Conservation (phyloP, 2,888 invertebrate species). For the Cheilosia variabilis region DNA sequence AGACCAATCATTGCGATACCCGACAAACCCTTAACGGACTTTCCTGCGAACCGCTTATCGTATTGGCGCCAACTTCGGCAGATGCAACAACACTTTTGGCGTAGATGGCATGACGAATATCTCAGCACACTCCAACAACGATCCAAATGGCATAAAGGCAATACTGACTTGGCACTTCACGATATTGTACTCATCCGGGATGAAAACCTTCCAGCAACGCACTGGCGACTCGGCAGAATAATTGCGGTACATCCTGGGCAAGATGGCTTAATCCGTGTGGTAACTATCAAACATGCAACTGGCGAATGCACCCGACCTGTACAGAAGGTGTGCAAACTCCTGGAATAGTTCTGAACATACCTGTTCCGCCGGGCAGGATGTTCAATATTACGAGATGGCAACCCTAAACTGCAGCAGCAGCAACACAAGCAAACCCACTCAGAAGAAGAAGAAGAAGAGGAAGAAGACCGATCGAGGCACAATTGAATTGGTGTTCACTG, state of each 20-base stretch:
- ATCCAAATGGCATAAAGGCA: slow-evolving; percentile 9
- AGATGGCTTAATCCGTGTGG: slow-evolving; percentile 28
- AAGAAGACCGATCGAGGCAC: no score
- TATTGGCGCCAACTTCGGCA: slow-evolving; percentile 14
- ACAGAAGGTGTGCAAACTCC: slow-evolving; percentile 17
- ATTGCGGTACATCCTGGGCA: slow-evolving; percentile 1
- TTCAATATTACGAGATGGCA: no score
- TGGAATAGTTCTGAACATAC: slow-evolving; percentile 13
- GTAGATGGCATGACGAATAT: slow-evolving; percentile 8
- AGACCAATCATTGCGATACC: slow-evolving; percentile 17
- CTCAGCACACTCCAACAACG: slow-evolving; percentile 10
- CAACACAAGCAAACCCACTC: no score
- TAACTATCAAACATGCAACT: slow-evolving; percentile 7
- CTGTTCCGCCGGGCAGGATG: slow-evolving; percentile 19
- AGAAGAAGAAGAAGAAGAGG: no score
- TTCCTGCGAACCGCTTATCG: slow-evolving; percentile 12
- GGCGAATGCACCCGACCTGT: slow-evolving; percentile 21
- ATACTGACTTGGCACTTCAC: neutral
- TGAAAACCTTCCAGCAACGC: slow-evolving; percentile 1
- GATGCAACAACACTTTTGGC: slow-evolving; percentile 29
- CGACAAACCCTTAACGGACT: slow-evolving; percentile 15
- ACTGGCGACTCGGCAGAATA: slow-evolving; percentile 16
- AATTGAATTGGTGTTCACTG: no score
- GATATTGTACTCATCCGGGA: slow-evolving; percentile 10
- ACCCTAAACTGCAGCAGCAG: no score